Base-by-base conservation (phyloP, 2,797 vertebrate genomes). In the Thaleichthys pacificus region DNA sequence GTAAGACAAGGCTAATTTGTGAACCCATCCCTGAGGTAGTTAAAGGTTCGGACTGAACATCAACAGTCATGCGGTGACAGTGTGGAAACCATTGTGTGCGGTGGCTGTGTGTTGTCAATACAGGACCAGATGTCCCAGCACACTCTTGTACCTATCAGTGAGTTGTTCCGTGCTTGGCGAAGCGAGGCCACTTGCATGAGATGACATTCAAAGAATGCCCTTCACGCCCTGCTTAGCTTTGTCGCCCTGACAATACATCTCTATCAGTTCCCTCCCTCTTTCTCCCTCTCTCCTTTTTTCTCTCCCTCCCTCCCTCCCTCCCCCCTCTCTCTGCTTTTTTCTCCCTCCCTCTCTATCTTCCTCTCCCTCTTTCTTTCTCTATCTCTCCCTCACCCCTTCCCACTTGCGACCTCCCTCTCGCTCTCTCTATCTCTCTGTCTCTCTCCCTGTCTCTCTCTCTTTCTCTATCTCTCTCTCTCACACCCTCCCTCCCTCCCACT, bases 181-280 rank as follows among this genome's bases (percentile, higher is more conserved):
- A 28, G 12, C 58, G 47, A 69, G 8, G 11, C 22, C 21, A 26
- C 17, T 64, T 7, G 22, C 14, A 19, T 7, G 35, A 42, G 68
- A 51, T 61, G 58, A 26, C 47, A 70, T 49, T 47, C 24, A 49
- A 70, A 49, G 63, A 70, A 80, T 74, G 62, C 22, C 0, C 47
- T 35, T 66, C 42, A 58, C 70, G 64, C 68, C 65, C 24, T 15
- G 15, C 58, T 71, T 14, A 5, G 56, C 19, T 57, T 7, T 5
- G 17, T 21, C 56, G 38, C 38, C 38, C 38, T 42, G 38, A 42
- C 38, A 42, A 11, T 42, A 42, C 38, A 12, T 42, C 38, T 42
- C 38, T 6, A 42, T 42, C 38, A 42, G 38, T 30, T 32, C 30
- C 24, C 61, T 12, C 17, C n/a, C 61, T n/a, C 6, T 3, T 35